These are phyloP conservation scores for Diabrotica balteata DNA, from an alignment of 2,888 invertebrate genomes.

Conservation along the genomic window DNA sequence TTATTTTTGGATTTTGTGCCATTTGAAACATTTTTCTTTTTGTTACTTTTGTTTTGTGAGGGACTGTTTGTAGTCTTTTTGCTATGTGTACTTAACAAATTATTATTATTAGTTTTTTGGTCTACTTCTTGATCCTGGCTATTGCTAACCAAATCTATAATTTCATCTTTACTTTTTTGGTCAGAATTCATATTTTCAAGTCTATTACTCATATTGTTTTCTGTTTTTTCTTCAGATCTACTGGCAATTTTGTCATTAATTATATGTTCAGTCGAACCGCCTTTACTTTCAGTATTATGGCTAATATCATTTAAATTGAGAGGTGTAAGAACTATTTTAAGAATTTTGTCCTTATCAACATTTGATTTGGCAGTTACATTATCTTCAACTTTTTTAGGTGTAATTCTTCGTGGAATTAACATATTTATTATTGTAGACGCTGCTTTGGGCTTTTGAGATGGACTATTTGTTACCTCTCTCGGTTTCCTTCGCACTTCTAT, in stretches of 20 bases:
- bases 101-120: too few relatives aligned
- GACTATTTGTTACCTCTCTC: background rate
- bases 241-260: background rate
- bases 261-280: background rate
- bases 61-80: too few relatives aligned
- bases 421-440: slow-evolving; percentile 1
- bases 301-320: too few relatives aligned
- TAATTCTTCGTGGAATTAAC: slow-evolving; percentile 7
- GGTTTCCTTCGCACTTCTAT: slow-evolving; percentile 24
- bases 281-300: background rate
- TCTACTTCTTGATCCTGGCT: too few relatives aligned
- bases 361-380: background rate
- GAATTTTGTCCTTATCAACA: background rate
- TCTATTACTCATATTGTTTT: background rate
- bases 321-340: too few relatives aligned
- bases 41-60: too few relatives aligned
- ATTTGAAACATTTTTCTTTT: too few relatives aligned
- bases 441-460: too few relatives aligned
- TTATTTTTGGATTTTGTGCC: too few relatives aligned
- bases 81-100: too few relatives aligned
- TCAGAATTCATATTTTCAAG: background rate
- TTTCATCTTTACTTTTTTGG: too few relatives aligned
- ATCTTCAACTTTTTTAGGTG: slow-evolving; percentile 4
- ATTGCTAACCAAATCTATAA: too few relatives aligned
- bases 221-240: slow-evolving; percentile 1